Evolutionary conservation across 2,113 vertebrate genomes (phyloP).

Genomic region (Oryzias curvinotus): DNA sequence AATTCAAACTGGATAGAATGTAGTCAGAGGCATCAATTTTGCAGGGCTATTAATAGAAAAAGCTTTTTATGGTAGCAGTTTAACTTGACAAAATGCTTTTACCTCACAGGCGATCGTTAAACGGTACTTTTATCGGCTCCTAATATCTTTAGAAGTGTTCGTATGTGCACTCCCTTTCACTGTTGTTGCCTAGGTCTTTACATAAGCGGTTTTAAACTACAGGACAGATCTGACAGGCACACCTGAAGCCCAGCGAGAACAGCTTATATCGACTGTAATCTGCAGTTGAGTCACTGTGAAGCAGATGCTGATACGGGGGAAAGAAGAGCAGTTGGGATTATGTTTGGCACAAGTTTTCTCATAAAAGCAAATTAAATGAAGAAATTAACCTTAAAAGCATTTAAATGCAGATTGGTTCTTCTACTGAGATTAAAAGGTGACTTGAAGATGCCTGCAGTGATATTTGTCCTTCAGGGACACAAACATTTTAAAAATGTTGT

Average conservation of each 20-base stretch:
- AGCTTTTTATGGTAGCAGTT: constrained; percentile 34
- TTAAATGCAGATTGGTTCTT: constrained; percentile 21
- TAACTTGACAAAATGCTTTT: constrained; percentile 27
- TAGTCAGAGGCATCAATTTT: constrained; percentile 41
- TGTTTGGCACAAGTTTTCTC: constrained; percentile 65
- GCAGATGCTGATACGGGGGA: constrained; percentile 24
- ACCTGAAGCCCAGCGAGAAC: constrained; percentile 32
- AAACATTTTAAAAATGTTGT: neutral
- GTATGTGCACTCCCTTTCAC: constrained; percentile 2
- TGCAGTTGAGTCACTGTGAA: constrained; percentile 36
- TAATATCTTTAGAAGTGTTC: constrained; percentile 17
- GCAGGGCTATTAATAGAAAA: constrained; percentile 27
- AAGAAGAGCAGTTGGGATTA: constrained; percentile 36
- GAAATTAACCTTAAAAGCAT: constrained; percentile 9
- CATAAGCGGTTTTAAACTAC: constrained; percentile 33
- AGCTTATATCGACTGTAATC: constrained; percentile 39
- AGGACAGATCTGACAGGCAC: constrained; percentile 30
- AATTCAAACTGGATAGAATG: constrained; percentile 35
- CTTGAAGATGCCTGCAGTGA: neutral
- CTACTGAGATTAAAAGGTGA: constrained; percentile 28
- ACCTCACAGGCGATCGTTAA: constrained; percentile 5
- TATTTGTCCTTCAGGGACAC: neutral
- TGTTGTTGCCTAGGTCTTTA: constrained; percentile 20
- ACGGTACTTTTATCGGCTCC: constrained; percentile 21
- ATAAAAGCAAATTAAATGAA: constrained; percentile 38